Percentiles rank a stretch among this genome's conserved stretches.
Evolutionary conservation across 2,113 vertebrate genomes (phyloP).

Genomic region (Chlorodrepanis virens): DNA sequence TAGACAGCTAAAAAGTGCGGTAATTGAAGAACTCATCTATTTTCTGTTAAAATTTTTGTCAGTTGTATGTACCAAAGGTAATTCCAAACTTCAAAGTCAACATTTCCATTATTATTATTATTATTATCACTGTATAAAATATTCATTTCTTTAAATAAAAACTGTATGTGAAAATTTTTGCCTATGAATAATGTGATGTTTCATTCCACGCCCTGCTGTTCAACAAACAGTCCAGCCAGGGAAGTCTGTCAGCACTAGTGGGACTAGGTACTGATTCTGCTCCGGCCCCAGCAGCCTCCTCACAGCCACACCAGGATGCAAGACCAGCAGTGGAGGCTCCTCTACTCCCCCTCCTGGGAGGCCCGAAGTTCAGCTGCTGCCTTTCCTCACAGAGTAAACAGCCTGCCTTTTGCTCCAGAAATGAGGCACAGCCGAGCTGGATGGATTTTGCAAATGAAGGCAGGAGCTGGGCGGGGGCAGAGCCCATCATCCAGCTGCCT

Average conservation of each 20-base stretch:
- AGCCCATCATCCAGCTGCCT: not conserved
- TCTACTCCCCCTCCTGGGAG: constrained; percentile 48
- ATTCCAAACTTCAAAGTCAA: not conserved
- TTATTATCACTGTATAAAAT: not conserved
- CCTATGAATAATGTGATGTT: not conserved
- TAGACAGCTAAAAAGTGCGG: not conserved
- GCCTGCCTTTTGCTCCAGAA: not conserved
- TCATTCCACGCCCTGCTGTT: not conserved
- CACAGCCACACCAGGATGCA: not conserved
- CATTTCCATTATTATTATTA: not conserved
- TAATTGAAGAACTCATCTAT: not conserved
- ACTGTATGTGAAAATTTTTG: not conserved
- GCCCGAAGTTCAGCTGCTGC: not conserved
- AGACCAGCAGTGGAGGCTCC: not conserved
- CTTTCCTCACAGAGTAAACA: not conserved
- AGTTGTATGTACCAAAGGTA: not conserved
- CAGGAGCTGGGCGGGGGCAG: not conserved
- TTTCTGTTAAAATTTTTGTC: not conserved
- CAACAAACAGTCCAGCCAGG: not conserved
- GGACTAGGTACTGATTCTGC: no score
- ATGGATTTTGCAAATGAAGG: not conserved
- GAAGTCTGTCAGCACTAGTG: not conserved
- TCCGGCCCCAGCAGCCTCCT: not conserved
- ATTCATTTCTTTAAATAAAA: not conserved
- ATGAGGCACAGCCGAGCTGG: not conserved